Base-by-base conservation (phyloP, 1,140 invertebrate species). In the Lepidurus apus region DNA sequence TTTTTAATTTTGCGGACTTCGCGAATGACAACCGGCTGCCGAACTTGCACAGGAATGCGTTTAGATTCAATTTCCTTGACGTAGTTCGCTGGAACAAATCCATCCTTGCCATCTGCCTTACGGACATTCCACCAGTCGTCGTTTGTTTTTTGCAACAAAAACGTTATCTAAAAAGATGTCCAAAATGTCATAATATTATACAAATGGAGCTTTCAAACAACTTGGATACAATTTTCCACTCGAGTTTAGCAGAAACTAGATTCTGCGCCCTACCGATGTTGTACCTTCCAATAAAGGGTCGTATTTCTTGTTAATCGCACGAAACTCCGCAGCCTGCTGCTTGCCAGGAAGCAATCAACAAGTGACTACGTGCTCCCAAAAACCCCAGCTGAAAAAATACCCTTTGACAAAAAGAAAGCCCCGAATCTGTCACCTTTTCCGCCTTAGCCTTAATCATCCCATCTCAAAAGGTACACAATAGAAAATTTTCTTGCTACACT, bases 81-180 rank as follows among this genome's bases (percentile, higher is more conserved):
- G 86, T 99, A 99, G 85, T 98, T 98, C 0, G 96, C 96, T 0
- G 98, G 98, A 1, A 98, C 96, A 86, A 98, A 99, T 11, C 97
- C 97, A 83, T 98, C 96, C 0, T 90, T 89, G 0, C 96, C 93
- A 83, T 95, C 95, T 0, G 90, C 89, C 87, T 97, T 98, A 13
- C 96, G 87, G 6, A 98, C 93, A 82, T 94, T 95, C 98, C 98
- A 99, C 97, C 98, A 99, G 85, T 99, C 98, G 1, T 91, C 89
- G 85, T 98, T 99, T 1, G 95, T 98, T 86, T 97, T 97, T 82
- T 93, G 95, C 74, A 98, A 87, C 1, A 99, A 87, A 82, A 97
- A 92, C 93, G 99, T 95, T 4, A 91, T 85, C 87, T 92, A 85
- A 34, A 76, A n/a, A 13, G 79, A 74, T 34, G 78, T 76, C 73